These are phyloP conservation scores for Artibeus jamaicensis DNA, from an alignment of 2,797 vertebrate genomes.

Conservation along the genomic window DNA sequence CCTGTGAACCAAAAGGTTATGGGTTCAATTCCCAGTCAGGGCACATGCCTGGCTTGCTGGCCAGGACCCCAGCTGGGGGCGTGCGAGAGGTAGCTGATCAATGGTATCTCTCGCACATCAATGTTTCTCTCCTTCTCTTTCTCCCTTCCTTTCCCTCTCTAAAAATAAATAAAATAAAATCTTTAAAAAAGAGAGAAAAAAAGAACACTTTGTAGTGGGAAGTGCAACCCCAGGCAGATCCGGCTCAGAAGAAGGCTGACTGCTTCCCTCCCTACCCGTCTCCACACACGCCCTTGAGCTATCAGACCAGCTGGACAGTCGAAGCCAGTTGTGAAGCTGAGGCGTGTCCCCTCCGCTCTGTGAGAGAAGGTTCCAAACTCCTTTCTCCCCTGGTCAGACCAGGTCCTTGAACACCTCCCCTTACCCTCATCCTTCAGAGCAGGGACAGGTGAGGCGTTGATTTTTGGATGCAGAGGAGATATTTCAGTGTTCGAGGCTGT, in stretches of 20 bases:
- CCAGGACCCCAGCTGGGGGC: too few relatives aligned
- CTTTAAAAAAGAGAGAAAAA: too few relatives aligned
- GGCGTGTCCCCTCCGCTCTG: background rate
- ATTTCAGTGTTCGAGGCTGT: background rate
- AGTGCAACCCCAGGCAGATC: background rate
- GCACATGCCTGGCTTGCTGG: too few relatives aligned
- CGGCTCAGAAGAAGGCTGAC: background rate
- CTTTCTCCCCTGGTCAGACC: background rate
- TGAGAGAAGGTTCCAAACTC: background rate
- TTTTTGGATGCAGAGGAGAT: background rate
- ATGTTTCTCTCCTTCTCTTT: too few relatives aligned
- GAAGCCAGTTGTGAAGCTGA: background rate
- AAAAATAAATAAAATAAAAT: too few relatives aligned
- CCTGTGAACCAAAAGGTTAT: too few relatives aligned
- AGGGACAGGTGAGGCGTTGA: background rate
- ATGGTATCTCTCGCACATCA: too few relatives aligned
- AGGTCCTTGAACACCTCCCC: background rate
- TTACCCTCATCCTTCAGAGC: background rate
- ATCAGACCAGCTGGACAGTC: background rate
- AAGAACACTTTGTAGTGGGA: background rate
- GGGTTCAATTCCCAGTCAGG: too few relatives aligned
- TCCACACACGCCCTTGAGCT: background rate
- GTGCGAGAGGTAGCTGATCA: too few relatives aligned
- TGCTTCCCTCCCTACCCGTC: background rate
- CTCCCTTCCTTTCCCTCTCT: too few relatives aligned